phyloP scores from a whole-genome alignment of 2,113 vertebrate species.

The Lepisosteus oculatus region DNA sequence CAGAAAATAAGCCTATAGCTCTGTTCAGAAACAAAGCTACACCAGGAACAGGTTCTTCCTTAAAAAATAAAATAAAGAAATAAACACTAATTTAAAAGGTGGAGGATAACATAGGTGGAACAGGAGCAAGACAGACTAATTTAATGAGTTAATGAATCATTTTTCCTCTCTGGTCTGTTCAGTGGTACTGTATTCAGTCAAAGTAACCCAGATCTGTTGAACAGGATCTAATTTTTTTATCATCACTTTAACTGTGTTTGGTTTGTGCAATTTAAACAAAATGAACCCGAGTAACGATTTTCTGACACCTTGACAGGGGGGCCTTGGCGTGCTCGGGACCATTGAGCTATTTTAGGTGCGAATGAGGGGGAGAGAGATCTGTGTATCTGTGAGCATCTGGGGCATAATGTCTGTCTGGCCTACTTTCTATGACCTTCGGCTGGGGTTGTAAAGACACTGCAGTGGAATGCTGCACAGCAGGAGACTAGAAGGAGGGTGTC shows the following conservation, averaged over 20 bases:
- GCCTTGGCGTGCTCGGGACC: not conserved
- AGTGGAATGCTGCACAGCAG: not conserved
- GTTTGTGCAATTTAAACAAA: not conserved
- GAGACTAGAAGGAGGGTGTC: not conserved
- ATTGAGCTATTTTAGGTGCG: not conserved
- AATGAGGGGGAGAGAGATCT: not conserved
- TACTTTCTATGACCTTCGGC: slow-evolving; percentile 2
- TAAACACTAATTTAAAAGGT: not conserved
- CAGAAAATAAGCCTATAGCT: too few relatives aligned
- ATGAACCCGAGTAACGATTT: not conserved
- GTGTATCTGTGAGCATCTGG: not conserved
- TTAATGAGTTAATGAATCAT: not conserved
- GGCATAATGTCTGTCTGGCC: not conserved
- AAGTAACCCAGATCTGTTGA: slow-evolving; percentile 16
- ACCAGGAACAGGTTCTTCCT: not conserved
- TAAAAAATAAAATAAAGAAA: not conserved
- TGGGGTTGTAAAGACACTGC: not conserved
- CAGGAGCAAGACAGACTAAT: not conserved
- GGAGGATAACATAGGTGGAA: not conserved
- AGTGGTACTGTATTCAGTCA: slow-evolving; percentile 1
- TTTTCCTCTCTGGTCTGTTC: not conserved
- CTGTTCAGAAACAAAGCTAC: too few relatives aligned
- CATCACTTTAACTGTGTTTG: not conserved
- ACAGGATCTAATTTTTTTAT: not conserved
- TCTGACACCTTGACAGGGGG: not conserved